Conservation (phyloP, 2,113 vertebrate genomes). For the Eira barbara region DNA sequence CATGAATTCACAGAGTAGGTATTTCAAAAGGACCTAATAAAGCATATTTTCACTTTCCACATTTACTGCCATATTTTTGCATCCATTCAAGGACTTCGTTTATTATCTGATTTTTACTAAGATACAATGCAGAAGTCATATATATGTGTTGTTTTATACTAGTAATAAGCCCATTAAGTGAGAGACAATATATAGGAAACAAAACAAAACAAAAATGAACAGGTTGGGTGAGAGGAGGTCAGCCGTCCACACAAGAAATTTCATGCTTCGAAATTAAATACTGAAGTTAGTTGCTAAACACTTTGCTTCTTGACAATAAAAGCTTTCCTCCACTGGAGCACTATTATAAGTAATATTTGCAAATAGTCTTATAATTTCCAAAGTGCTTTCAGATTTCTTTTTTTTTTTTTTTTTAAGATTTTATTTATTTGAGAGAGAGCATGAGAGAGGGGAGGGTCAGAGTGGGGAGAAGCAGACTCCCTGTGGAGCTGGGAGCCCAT, state of each 20-base stretch:
- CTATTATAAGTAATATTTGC: not conserved
- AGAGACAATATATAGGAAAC: not conserved
- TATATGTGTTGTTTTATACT: not conserved
- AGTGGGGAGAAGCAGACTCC: no score
- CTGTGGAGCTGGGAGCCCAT: no score
- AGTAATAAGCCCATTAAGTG: not conserved
- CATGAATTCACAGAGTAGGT: not conserved
- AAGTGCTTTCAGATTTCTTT: not conserved
- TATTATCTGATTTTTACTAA: conserved; percentile 20
- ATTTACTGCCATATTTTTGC: not conserved
- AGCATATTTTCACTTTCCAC: not conserved
- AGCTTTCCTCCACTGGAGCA: not conserved
- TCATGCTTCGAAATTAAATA: not conserved
- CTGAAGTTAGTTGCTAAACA: not conserved
- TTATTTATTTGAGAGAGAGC: no score
- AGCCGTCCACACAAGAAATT: not conserved
- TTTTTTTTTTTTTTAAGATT: no score
- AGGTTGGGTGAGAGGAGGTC: not conserved
- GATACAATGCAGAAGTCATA: not conserved
- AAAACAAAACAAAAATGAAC: not conserved
- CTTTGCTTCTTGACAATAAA: not conserved
- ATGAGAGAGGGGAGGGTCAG: no score
- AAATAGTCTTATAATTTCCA: not conserved
- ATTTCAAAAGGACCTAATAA: not conserved
- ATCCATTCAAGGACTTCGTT: not conserved